Evolutionary conservation across 2,888 invertebrate species (phyloP), one percentile per base, ranked within the genome.

Genomic region (Amphipyra berbera): DNA sequence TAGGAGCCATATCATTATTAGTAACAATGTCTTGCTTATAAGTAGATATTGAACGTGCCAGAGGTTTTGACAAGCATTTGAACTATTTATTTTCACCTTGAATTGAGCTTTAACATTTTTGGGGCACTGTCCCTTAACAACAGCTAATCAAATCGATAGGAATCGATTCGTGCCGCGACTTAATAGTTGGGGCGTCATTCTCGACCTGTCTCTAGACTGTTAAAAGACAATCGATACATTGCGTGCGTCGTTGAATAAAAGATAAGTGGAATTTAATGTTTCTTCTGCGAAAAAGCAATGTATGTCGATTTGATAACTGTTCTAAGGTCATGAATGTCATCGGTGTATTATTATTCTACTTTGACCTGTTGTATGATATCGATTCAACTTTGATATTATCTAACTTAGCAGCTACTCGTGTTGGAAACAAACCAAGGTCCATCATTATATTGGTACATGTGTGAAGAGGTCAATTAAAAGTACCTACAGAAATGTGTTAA

Each of bases 191-290:
- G 37, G 42, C 47, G 50, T 59, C 41, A 61, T 54, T 61, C 46
- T 21, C 33, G 41, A 37, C 7, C 45, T 61, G 59, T 46, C 21
- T 3, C 53, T 15, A 46, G 66, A 52, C 67, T 60, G 13, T 38
- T 67, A 55, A 73, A 47, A 48, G 52, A 55, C 52, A 67, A 66
- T 59, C 68, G 54, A 67, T 69, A 60, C 55, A 69, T 60, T 60
- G 73, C 68, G 60, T 67, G 60, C 14, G 15, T 12, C 41, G 1
- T 7, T 56, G 50, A 67, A 73, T 69, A 67, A 67, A 67, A 60
- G 33, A 72, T 59, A 52, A 56, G 44, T 48, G 27, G 21, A 44
- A 41, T 52, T 52, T 65, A 35, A 53, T 49, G 27, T 15, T 57
- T 37, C 41, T 67, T 59, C 37, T 33, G 52, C 10, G 47, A 73